Conservation (phyloP, 2,888 invertebrate species). For the Parnassius glacialis region DNA sequence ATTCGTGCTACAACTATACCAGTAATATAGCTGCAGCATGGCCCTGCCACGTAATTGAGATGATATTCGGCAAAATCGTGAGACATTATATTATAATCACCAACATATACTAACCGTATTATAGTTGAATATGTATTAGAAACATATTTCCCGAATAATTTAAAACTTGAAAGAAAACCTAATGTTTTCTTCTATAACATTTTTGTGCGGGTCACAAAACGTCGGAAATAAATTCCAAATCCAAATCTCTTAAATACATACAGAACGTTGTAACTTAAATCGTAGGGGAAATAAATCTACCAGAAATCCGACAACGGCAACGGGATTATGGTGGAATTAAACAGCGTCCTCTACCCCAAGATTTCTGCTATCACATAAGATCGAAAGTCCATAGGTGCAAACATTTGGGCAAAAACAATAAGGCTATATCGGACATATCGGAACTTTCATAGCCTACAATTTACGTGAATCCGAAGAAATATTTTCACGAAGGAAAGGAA, state of each 20-base stretch:
- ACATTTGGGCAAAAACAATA: conserved; percentile 34
- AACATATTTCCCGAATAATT: neutral
- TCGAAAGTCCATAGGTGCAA: conserved; percentile 27
- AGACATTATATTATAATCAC: too few relatives aligned
- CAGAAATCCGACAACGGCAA: conserved; percentile 30
- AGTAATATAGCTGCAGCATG: too few relatives aligned
- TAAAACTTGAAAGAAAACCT: neutral
- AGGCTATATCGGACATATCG: conserved; percentile 35
- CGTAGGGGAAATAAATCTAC: conserved; percentile 24
- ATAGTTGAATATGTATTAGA: neutral
- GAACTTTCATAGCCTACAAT: conserved; percentile 33
- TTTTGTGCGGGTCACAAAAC: neutral
- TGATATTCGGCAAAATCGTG: too few relatives aligned
- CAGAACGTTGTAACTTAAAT: conserved; percentile 16
- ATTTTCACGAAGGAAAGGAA: conserved; percentile 28
- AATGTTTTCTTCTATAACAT: neutral
- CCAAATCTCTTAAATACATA: conserved; percentile 19
- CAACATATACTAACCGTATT: neutral
- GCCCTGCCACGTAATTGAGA: too few relatives aligned
- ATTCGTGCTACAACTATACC: too few relatives aligned
- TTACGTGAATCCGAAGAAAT: conserved; percentile 32
- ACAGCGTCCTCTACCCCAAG: conserved; percentile 15
- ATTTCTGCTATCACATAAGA: conserved; percentile 26
- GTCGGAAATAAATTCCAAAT: conserved; percentile 16
- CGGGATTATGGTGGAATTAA: conserved; percentile 29